These are phyloP conservation scores for Microcebus murinus DNA, from an alignment of 2,113 vertebrate genomes.

Conservation along the genomic window DNA sequence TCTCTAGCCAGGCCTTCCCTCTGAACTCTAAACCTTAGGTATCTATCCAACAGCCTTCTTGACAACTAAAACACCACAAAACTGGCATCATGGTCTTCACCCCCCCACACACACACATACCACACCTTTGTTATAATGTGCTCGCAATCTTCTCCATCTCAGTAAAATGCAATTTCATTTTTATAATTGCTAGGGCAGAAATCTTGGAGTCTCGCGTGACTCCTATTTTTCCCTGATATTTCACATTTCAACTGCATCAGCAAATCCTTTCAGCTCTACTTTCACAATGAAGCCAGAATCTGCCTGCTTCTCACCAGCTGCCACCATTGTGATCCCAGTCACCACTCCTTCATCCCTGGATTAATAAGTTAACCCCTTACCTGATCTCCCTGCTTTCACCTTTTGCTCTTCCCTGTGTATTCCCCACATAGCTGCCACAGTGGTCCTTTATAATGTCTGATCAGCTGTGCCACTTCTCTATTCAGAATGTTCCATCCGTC, in stretches of 20 bases:
- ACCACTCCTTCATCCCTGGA: too few species aligned
- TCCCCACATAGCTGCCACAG: neutral
- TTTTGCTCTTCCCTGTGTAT: neutral
- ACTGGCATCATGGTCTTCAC: neutral
- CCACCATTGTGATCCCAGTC: neutral
- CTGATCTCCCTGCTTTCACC: neutral
- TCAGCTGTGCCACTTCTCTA: too few species aligned
- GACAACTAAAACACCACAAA: neutral
- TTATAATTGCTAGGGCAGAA: neutral
- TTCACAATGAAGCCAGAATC: neutral
- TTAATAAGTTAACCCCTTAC: neutral
- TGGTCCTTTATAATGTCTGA: neutral
- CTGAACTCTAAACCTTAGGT: neutral
- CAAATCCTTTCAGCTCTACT: neutral
- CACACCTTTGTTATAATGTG: neutral
- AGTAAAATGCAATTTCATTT: neutral
- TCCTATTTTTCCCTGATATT: slow-evolving; percentile 18
- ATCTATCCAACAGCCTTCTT: neutral
- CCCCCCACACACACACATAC: neutral
- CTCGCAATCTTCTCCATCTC: neutral
- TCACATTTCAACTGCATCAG: neutral
- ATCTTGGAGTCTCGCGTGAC: neutral
- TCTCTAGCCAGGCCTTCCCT: neutral
- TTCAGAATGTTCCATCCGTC: neutral
- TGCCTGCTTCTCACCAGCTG: neutral